Conservation (phyloP, 2,113 vertebrate species). For the Poicephalus gulielmi region DNA sequence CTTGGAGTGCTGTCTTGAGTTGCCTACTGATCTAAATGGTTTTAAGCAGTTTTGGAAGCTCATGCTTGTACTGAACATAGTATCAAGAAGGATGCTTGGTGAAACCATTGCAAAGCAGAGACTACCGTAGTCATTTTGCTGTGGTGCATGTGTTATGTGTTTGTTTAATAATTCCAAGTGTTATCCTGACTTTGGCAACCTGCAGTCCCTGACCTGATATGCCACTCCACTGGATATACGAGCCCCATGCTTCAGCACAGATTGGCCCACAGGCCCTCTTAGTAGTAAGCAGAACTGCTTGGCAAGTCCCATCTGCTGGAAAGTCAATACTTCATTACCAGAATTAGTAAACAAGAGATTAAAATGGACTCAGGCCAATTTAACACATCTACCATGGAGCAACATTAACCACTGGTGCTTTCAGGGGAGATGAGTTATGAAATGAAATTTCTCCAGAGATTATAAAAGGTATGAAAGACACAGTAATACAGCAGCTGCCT, state of each 20-base stretch:
- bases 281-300: not conserved
- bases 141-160: not conserved
- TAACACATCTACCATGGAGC: constrained; percentile 24
- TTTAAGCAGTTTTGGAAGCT: not conserved
- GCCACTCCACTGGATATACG: not conserved
- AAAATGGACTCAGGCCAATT: constrained; percentile 43
- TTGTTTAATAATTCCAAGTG: not conserved
- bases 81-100: not conserved
- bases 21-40: not conserved
- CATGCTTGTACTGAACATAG: fast-evolving
- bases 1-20: not conserved
- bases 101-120: not conserved
- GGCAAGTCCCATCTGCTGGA: constrained; percentile 19
- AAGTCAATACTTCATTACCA: constrained; percentile 40
- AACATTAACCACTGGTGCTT: not conserved
- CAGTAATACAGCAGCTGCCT: not conserved
- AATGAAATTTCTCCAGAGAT: not conserved
- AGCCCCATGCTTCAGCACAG: not conserved
- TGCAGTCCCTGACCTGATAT: not conserved
- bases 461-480: not conserved
- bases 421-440: not conserved
- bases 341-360: not conserved
- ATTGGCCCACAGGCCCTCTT: not conserved
- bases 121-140: not conserved
- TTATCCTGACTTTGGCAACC: not conserved